Percentiles rank a stretch among this genome's conserved stretches.
Evolutionary conservation across 2,888 invertebrate species (phyloP).

Genomic region (Harpalus rubripes): DNA sequence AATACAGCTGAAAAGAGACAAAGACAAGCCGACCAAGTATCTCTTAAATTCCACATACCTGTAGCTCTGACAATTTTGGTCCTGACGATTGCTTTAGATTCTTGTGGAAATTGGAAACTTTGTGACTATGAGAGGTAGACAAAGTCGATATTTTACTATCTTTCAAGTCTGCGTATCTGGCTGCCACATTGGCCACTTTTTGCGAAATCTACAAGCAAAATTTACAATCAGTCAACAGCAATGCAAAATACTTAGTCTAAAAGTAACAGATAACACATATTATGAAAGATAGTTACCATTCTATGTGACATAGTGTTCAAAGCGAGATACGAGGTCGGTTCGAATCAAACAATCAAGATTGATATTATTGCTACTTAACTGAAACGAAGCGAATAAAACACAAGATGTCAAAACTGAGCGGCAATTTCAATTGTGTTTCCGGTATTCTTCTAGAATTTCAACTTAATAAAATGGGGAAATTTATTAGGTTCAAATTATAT

Average conservation of each 20-base stretch:
- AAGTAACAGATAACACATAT: constrained; percentile 22
- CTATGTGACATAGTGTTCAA: constrained; percentile 2
- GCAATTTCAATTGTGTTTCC: not conserved
- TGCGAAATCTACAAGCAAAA: constrained; percentile 79
- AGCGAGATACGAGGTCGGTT: constrained; percentile 27
- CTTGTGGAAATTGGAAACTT: constrained; percentile 97
- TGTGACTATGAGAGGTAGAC: constrained; percentile 92
- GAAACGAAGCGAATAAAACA: not conserved
- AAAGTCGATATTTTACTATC: constrained; percentile 93
- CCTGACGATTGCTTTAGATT: constrained; percentile 92
- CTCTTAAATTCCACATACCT: constrained; percentile 79
- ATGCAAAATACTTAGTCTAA: constrained; percentile 18
- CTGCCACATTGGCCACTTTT: constrained; percentile 84
- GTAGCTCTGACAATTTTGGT: constrained; percentile 90
- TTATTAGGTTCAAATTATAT: too few species aligned
- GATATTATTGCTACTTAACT: not conserved
- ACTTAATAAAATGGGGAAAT: too few species aligned
- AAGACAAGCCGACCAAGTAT: not conserved
- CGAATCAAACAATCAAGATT: not conserved
- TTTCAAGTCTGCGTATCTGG: constrained; percentile 92
- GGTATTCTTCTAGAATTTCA: not conserved
- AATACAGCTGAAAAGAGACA: not conserved
- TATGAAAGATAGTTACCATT: constrained; percentile 26
- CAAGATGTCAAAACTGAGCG: not conserved
- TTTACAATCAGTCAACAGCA: constrained; percentile 68